These are phyloP conservation scores for Acrocera orbiculus DNA, from an alignment of 2,888 invertebrate genomes.

Conservation along the genomic window DNA sequence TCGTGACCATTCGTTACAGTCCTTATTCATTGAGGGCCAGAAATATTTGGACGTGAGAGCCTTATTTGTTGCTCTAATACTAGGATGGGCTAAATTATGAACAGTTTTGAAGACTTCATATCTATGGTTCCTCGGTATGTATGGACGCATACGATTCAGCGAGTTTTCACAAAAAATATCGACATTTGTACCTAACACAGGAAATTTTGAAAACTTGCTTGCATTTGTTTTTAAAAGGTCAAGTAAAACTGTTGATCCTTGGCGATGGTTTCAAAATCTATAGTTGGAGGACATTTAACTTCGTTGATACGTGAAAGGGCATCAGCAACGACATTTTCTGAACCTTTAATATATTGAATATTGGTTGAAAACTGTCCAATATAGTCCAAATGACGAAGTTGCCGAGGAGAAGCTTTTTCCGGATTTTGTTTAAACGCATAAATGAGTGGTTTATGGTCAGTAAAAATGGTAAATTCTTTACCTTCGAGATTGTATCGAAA, in stretches of 20 bases:
- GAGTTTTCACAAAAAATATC: background rate
- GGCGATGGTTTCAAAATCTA: no score
- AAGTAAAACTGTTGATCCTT: no score
- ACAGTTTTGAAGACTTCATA: background rate
- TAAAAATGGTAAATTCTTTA: background rate
- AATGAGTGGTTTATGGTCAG: conserved; percentile 1
- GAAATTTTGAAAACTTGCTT: no score
- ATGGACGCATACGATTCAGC: background rate
- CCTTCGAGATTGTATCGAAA: background rate
- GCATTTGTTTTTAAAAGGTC: no score
- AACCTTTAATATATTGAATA: background rate
- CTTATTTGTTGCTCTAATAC: background rate
- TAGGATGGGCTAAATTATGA: background rate
- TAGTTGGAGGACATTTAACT: background rate
- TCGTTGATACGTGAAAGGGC: background rate
- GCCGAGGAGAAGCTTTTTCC: background rate
- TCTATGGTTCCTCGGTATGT: conserved; percentile 9
- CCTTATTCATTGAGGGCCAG: conserved; percentile 3
- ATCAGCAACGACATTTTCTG: background rate
- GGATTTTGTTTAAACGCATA: background rate
- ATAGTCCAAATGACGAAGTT: background rate
- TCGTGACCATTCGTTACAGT: background rate
- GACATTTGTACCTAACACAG: background rate
- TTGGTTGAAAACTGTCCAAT: background rate
- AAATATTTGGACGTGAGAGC: conserved; percentile 8